Percentiles rank a stretch among this genome's conserved stretches.
Evolutionary conservation across 2,113 vertebrate genomes (phyloP).

Genomic region (Sinocyclocheilus anshuiensis): DNA sequence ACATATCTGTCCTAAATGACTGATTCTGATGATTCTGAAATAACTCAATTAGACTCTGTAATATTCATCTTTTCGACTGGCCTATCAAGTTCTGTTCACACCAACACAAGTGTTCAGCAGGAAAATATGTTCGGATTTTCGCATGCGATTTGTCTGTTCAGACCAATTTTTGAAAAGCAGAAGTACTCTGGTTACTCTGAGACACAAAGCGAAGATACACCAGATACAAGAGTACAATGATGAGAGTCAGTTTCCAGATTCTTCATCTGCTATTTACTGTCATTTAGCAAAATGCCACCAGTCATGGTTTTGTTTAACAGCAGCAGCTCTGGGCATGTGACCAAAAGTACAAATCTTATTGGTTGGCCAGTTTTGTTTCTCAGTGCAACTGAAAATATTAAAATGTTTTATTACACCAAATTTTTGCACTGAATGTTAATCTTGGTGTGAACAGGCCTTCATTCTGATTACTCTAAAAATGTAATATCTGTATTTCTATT

Average conservation of each 20-base stretch:
- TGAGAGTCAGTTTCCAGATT: too few species aligned
- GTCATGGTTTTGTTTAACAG: background rate
- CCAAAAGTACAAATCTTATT: background rate
- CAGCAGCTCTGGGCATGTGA: background rate
- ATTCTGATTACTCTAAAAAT: background rate
- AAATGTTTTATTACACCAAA: background rate
- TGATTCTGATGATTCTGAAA: conserved; percentile 8
- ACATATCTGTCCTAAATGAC: background rate
- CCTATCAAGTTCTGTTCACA: background rate
- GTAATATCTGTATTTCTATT: background rate
- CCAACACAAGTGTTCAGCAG: background rate
- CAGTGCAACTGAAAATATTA: background rate
- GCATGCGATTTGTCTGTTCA: background rate
- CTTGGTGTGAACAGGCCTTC: background rate
- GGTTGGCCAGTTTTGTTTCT: background rate
- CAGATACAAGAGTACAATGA: too few species aligned
- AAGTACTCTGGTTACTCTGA: background rate
- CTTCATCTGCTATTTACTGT: too few species aligned
- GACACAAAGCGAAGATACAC: too few species aligned
- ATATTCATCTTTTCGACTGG: background rate
- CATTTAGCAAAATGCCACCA: too few species aligned
- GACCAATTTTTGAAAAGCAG: background rate
- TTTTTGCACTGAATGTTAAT: background rate
- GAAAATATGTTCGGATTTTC: background rate
- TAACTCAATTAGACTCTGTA: background rate